phyloP scores from a whole-genome alignment of 2,113 vertebrate species.

The Tiliqua scincoides region DNA sequence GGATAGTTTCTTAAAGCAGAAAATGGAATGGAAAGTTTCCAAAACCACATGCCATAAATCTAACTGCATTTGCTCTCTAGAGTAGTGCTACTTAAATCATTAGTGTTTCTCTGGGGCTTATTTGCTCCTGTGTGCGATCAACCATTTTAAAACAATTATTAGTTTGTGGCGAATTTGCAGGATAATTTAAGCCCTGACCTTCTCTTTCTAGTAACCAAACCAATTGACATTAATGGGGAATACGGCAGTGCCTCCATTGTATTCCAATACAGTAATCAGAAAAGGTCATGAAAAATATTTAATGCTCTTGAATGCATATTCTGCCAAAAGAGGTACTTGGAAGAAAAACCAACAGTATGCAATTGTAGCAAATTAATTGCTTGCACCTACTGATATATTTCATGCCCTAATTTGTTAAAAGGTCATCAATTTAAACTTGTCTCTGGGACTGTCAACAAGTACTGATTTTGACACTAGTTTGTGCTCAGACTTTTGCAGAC shows the following conservation, averaged over 20 bases:
- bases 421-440: slow-evolving; percentile 60
- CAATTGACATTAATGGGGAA: slow-evolving; percentile 16
- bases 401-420: slow-evolving; percentile 57
- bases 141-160: slow-evolving; percentile 40
- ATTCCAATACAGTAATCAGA: slow-evolving; percentile 47
- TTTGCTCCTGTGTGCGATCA: not conserved
- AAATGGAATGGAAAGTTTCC: not conserved
- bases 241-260: slow-evolving; percentile 3
- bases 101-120: not conserved
- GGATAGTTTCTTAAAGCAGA: not conserved
- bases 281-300: slow-evolving; percentile 48
- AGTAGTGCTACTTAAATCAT: not conserved
- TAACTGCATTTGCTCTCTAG: not conserved
- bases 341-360: slow-evolving; percentile 40
- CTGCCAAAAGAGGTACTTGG: slow-evolving; percentile 40
- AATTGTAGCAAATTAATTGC: slow-evolving; percentile 60
- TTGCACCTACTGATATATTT: slow-evolving; percentile 56
- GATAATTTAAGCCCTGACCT: slow-evolving; percentile 37
- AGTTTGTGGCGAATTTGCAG: not conserved
- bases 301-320: slow-evolving; percentile 45
- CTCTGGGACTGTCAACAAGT: slow-evolving; percentile 68
- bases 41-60: not conserved
- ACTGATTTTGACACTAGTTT: slow-evolving; percentile 39
- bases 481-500: slow-evolving; percentile 36
- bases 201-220: slow-evolving; percentile 39